Conservation (phyloP, 53 echinoderm and acorn worm genomes). For the Apostichopus leukothele region DNA sequence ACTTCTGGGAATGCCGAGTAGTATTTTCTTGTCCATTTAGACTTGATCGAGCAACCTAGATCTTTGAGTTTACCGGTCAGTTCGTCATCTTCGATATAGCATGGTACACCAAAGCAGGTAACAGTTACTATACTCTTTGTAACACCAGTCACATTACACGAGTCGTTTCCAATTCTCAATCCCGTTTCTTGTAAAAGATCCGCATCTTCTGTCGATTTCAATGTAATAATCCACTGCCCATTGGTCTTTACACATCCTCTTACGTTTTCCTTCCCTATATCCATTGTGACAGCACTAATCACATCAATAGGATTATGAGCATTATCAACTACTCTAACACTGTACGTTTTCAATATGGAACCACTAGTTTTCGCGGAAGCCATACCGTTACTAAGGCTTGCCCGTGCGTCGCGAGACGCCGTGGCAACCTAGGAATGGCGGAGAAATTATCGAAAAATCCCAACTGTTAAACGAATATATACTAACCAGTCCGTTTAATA, state of each 20-base stretch:
- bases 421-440: too few species aligned
- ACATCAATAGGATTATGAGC: background rate
- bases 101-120: slow-evolving; percentile 20
- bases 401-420: too few species aligned
- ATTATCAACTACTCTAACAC: background rate
- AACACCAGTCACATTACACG: background rate
- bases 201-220: background rate
- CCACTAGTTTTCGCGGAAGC: too few species aligned
- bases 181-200: slow-evolving; percentile 30
- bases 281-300: background rate
- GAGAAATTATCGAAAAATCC: too few species aligned
- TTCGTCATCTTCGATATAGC: slow-evolving; percentile 11
- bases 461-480: too few species aligned
- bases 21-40: background rate
- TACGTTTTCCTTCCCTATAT: slow-evolving; percentile 22
- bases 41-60: background rate
- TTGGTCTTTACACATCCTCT: slow-evolving; percentile 22
- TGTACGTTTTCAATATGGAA: background rate
- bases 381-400: too few species aligned
- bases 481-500: too few species aligned
- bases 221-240: slow-evolving; percentile 22
- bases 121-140: slow-evolving; percentile 12
- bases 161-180: background rate
- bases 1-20: background rate
- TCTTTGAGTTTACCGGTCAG: background rate